A percentile compares a stretch with the other conserved stretches of the same genome.
These are phyloP conservation scores for Cichlasoma orientale DNA, from an alignment of 2,797 vertebrate species.

Conservation along the genomic window DNA sequence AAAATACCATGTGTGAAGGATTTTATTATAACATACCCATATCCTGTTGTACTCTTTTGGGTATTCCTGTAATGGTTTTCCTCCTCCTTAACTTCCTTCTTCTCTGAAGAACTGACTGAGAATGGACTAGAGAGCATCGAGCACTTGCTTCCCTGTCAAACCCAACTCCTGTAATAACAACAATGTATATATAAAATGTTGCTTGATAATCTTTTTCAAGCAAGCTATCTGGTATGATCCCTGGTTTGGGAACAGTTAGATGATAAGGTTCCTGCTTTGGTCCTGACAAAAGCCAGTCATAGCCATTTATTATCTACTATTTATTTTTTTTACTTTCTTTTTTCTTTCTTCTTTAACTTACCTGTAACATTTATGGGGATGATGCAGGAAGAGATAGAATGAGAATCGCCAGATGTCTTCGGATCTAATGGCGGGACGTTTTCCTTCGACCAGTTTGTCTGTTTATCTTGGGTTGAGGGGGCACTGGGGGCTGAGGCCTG, in stretches of 20 bases:
- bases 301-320: background rate
- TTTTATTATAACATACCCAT: slow-evolving; percentile 85
- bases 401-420: slow-evolving; percentile 90
- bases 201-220: background rate
- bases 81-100: slow-evolving; percentile 96
- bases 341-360: slow-evolving; percentile 63
- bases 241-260: background rate
- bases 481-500: slow-evolving; percentile 90
- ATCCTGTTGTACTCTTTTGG: slow-evolving; percentile 98
- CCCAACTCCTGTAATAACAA: slow-evolving; percentile 90
- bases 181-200: background rate
- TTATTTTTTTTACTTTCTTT: background rate
- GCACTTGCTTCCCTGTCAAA: slow-evolving; percentile 99
- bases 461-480: slow-evolving; percentile 92
- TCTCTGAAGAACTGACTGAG: slow-evolving; percentile 97
- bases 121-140: slow-evolving; percentile 98
- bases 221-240: background rate
- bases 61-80: slow-evolving; percentile 99
- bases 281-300: background rate
- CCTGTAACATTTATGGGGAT: slow-evolving; percentile 99
- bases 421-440: slow-evolving; percentile 91
- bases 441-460: slow-evolving; percentile 97
- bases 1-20: slow-evolving; percentile 2
- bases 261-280: background rate
- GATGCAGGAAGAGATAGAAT: slow-evolving; percentile 96